phyloP scores from a whole-genome alignment of 2,888 invertebrate species.

The Pyralis farinalis region DNA sequence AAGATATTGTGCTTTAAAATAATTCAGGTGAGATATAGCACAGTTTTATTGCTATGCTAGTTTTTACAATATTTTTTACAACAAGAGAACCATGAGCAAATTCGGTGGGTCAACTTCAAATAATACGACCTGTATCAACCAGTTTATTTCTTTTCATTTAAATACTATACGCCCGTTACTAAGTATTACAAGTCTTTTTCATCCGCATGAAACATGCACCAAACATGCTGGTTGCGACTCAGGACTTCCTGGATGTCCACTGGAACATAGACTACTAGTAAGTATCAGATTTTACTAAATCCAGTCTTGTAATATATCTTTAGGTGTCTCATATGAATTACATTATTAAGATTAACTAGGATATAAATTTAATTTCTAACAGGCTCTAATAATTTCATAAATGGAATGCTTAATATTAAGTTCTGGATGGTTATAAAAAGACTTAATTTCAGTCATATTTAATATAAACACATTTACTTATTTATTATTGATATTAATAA shows the following conservation, averaged over 20 bases:
- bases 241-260: no score
- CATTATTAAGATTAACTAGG: not conserved
- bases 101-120: slow-evolving; percentile 3
- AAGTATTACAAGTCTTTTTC: no score
- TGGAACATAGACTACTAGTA: no score
- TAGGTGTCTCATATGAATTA: not conserved
- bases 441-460: slow-evolving; percentile 3
- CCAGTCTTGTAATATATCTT: not conserved
- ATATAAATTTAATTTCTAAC: not conserved
- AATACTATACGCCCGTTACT: no score
- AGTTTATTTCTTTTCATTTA: no score
- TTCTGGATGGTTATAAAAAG: slow-evolving; percentile 1
- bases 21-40: no score
- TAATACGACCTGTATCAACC: not conserved
- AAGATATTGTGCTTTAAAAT: not conserved
- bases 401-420: slow-evolving; percentile 3
- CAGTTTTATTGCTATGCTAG: no score
- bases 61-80: not conserved
- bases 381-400: not conserved
- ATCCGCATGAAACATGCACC: no score
- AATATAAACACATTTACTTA: slow-evolving; percentile 11
- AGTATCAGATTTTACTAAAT: not conserved
- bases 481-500: not conserved
- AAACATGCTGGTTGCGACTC: no score
- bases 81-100: not conserved